phyloP scores from a whole-genome alignment of 2,888 invertebrate species.

The Pristionchus arcanus region DNA sequence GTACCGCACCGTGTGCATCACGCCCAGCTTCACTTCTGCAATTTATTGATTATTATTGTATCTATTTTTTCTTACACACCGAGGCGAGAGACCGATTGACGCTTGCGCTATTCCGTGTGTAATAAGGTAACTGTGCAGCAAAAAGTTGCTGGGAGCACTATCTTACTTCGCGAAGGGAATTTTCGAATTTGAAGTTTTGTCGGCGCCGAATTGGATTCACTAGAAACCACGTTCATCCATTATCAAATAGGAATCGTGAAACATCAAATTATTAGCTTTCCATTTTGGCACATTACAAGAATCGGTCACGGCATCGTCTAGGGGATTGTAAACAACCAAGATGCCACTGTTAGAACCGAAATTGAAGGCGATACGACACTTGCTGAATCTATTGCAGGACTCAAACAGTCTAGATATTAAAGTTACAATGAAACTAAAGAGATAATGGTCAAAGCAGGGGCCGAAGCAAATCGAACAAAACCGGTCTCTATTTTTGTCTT shows the following conservation, averaged over 20 bases:
- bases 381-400: too few relatives aligned
- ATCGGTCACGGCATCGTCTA: not conserved
- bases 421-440: too few relatives aligned
- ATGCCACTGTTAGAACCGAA: not conserved
- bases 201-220: too few relatives aligned
- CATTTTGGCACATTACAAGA: not conserved
- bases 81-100: not conserved
- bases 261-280: not conserved
- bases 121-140: not conserved
- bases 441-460: too few relatives aligned
- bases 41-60: not conserved
- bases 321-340: not conserved
- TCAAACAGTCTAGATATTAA: too few relatives aligned
- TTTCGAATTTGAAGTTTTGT: too few relatives aligned
- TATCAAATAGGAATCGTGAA: not conserved
- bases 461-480: too few relatives aligned
- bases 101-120: not conserved
- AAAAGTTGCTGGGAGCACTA: not conserved
- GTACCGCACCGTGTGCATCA: constrained; percentile 65
- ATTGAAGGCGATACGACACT: too few relatives aligned
- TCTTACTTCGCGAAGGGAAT: too few relatives aligned
- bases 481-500: too few relatives aligned
- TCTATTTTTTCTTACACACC: not conserved
- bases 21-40: constrained; percentile 59
- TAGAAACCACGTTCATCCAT: too few relatives aligned